Conservation (phyloP, 2,113 vertebrate genomes). For the Formicarius rufipectus region DNA sequence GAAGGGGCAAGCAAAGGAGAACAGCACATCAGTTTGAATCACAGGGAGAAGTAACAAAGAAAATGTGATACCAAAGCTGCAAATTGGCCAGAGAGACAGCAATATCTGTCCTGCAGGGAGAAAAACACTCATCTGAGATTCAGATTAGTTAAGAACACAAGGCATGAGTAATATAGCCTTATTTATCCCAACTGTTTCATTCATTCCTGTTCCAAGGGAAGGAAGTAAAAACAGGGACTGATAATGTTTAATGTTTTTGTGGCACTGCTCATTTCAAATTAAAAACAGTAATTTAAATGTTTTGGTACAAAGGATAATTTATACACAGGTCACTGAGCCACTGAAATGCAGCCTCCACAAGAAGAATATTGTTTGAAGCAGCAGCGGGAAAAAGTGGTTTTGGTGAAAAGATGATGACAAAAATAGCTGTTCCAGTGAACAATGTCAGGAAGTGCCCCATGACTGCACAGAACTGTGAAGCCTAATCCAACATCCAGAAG, state of each 20-base stretch:
- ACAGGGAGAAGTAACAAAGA: background rate
- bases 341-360: background rate
- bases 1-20: background rate
- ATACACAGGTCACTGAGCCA: background rate
- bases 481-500: background rate
- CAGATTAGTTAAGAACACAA: background rate
- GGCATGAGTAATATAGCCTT: background rate
- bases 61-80: background rate
- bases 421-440: background rate
- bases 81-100: background rate
- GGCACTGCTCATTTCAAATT: background rate
- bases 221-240: background rate
- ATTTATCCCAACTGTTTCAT: background rate
- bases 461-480: background rate
- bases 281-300: background rate
- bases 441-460: background rate
- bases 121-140: background rate
- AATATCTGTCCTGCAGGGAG: background rate
- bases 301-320: background rate
- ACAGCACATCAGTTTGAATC: background rate
- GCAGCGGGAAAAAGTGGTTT: background rate
- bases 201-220: constrained; percentile 1
- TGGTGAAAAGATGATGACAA: background rate
- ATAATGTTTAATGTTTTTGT: background rate
- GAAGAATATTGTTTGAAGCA: background rate